Base-by-base conservation (phyloP, 2,888 invertebrate species). In the Pterostichus niger region DNA sequence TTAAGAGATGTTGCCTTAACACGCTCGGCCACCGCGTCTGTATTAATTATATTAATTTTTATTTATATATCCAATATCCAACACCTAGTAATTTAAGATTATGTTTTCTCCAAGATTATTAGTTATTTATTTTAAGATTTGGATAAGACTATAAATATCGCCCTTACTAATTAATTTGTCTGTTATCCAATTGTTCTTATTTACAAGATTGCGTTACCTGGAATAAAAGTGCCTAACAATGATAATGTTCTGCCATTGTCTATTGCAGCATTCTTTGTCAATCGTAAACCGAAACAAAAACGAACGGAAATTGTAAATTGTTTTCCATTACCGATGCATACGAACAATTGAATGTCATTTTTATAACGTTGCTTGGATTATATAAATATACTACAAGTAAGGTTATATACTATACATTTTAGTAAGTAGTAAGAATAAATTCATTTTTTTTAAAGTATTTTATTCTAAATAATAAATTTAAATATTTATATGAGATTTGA, bases 281-380 rank as follows among this genome's bases (percentile, higher is more conserved):
- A 71, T 71, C 46, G 68, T 40, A 17, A 44, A 75, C 49, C 52
- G 52, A 75, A 75, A 75, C 49, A 75, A 75, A 52, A 46, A 75
- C 13, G 6, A 52, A 75, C 75, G 75, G 75, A 75, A 75, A 75
- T 75, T 75, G 75, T 33, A 71, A 71, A 71, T 75, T 49, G 49
- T 52, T 13, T 73, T 71, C n/a, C 44, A 71, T 52, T 49, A 33
- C 52, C 44, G 49, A 49, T 75, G 49, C 68, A 15, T 71, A 44
- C 75, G 33, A 75, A 75, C 75, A 75, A 75, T 75, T 75, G 73
- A 68, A 46, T 46, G 75, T 24, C 33, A 75, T 52, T 75, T 75
- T 75, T 73, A 13, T 75, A 75, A 75, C 52, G 33, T 52, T 52
- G 52, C 49, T 59, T 71, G 10, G 17, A 75, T 52, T 52, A 75